Base-by-base conservation (phyloP, 2,797 vertebrate species). In the Geotrypetes seraphini region DNA sequence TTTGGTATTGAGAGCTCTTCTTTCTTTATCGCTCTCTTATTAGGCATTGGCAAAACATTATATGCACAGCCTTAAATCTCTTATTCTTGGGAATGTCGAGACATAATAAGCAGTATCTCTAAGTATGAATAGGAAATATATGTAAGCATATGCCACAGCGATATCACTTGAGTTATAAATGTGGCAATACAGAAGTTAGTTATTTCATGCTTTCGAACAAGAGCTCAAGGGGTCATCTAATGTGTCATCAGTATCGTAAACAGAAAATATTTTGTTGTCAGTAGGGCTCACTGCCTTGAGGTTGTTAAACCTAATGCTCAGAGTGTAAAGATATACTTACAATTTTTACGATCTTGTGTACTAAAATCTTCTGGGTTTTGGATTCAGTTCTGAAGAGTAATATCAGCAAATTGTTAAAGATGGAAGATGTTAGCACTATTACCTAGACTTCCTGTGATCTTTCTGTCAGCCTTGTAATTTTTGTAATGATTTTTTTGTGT, bases 11-110 rank as follows among this genome's bases (percentile, higher is more conserved):
- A 47, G 28, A 44, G 39, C 30, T 33, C 26, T 4, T 23, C 28
- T 43, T 36, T 23, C 8, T 19, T 3, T 5, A 24, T 25, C 39
- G 5, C 24, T 25, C 39, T 49, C 37, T 49, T 41, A 41, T 49
- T 43, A 49, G 38, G 41, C 41, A 41, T 49, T 41, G 38, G 49
- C 39, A 41, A 41, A 43, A 36, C 38, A 49, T 49, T 41, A 49
- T 41, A 46, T 42, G 33, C 13, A 38, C 23, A 33, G 39, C 35
- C 48, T 48, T 48, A 34, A 23, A 28, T n/a, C n/a, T 26, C 29
- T 27, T 27, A 6, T 25, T 25, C 42, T 39, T 39, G 30, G 25
- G 31, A 34, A 34, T 39, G 33, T 36, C 29, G 25, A 38, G 34
- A 30, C 25, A 26, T 14, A 28, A 22, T 24, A 16, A n/a, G n/a